These are phyloP conservation scores for Chionoecetes opilio DNA, from an alignment of 1,140 invertebrate species.

Conservation along the genomic window DNA sequence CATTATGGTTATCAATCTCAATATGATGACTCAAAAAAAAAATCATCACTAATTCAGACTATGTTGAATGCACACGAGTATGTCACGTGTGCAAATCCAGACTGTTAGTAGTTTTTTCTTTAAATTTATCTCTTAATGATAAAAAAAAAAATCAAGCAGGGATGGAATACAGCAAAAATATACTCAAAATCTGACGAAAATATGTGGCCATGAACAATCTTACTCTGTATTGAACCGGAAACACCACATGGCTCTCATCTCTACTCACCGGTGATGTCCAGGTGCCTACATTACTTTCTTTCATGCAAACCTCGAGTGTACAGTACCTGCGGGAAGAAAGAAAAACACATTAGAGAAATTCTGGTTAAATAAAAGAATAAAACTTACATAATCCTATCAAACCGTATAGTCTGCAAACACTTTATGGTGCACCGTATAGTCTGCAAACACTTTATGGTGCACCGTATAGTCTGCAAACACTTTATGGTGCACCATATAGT, in stretches of 20 bases:
- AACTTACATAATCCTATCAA: background rate
- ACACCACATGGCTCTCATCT: background rate
- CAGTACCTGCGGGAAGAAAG: constrained; percentile 56
- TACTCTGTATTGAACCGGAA: background rate
- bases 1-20: no score
- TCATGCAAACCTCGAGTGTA: constrained; percentile 57
- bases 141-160: background rate
- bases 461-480: background rate
- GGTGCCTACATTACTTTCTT: constrained; percentile 52
- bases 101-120: background rate
- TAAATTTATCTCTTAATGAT: background rate
- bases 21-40: background rate
- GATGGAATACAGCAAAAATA: background rate
- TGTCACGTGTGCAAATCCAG: background rate
- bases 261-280: constrained; percentile 56
- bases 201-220: background rate
- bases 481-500: no score
- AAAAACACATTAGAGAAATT: constrained; percentile 14
- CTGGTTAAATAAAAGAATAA: background rate
- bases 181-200: background rate
- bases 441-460: background rate
- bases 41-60: background rate
- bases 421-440: no score
- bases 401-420: background rate
- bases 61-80: no score